A percentile compares a stretch with the other conserved stretches of the same genome.
These are phyloP conservation scores for Platyura marginata DNA, from an alignment of 1,140 invertebrate species.

Conservation along the genomic window DNA sequence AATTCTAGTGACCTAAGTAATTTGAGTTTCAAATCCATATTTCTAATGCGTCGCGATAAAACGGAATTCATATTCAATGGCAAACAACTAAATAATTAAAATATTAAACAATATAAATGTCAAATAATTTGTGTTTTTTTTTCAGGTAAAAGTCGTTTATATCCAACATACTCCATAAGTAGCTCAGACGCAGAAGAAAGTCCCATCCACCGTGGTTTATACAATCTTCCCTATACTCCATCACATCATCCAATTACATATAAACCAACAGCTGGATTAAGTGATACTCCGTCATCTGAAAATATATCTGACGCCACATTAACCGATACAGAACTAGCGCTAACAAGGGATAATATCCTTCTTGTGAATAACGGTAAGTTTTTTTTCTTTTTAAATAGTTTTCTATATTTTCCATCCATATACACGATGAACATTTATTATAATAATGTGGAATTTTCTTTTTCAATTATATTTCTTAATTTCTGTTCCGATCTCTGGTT, in stretches of 20 bases:
- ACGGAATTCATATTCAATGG: too few species aligned
- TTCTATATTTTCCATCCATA: too few species aligned
- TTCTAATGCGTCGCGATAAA: too few species aligned
- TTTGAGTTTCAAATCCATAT: too few species aligned
- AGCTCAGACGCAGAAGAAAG: slow-evolving; percentile 1
- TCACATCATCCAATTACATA: neutral
- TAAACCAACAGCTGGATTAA: neutral
- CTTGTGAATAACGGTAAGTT: slow-evolving; percentile 1
- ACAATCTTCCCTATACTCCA: neutral
- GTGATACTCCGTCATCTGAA: neutral
- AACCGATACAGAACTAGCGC: neutral
- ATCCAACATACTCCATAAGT: neutral
- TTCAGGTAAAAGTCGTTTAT: slow-evolving; percentile 1
- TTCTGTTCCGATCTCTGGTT: too few species aligned
- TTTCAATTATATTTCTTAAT: too few species aligned
- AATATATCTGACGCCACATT: neutral
- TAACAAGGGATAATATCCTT: neutral
- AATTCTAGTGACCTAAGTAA: too few species aligned
- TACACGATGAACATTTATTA: too few species aligned
- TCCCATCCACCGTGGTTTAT: neutral
- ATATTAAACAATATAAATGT: too few species aligned
- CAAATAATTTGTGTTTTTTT: neutral
- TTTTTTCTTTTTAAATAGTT: too few species aligned
- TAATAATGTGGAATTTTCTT: too few species aligned
- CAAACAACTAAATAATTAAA: too few species aligned